A percentile compares a stretch with the other conserved stretches of the same genome.
Evolutionary conservation across 2,888 invertebrate genomes (phyloP).

Genomic region (Eledona agricola): DNA sequence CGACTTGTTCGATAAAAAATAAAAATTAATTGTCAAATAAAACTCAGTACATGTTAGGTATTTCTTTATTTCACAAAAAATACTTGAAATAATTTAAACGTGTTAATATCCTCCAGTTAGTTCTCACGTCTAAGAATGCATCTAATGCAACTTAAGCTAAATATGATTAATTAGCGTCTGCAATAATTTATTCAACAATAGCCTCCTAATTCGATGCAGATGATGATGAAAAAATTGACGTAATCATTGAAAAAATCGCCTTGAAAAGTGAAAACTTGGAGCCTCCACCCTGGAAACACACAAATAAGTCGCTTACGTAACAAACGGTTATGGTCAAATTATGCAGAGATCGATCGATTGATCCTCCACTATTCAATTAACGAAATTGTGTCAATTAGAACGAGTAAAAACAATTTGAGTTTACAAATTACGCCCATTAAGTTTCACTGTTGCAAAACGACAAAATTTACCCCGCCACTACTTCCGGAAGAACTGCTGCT

Average conservation of each 20-base stretch:
- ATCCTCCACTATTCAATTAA: conserved; percentile 13
- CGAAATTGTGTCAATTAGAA: conserved; percentile 13
- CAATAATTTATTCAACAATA: conserved; percentile 9
- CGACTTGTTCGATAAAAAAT: too few species aligned
- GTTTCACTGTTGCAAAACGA: background rate
- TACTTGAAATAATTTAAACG: too few species aligned
- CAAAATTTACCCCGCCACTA: conserved; percentile 23
- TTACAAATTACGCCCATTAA: conserved; percentile 15
- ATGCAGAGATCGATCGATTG: conserved; percentile 7
- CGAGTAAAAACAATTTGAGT: conserved; percentile 7
- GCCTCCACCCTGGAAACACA: conserved; percentile 38
- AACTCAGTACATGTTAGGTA: too few species aligned
- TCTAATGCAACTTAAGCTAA: too few species aligned
- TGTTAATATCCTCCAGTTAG: too few species aligned
- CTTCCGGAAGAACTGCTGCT: conserved; percentile 26
- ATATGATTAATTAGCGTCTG: conserved; percentile 4
- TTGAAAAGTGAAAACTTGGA: conserved; percentile 53
- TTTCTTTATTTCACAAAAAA: too few species aligned
- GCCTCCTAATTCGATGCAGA: conserved; percentile 38
- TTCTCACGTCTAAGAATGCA: too few species aligned
- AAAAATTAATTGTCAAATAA: too few species aligned
- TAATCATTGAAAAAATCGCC: conserved; percentile 55
- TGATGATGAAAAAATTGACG: conserved; percentile 55
- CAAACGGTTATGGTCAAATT: conserved; percentile 8
- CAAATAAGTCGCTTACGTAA: conserved; percentile 15